Conservation (phyloP, 1,140 invertebrate species). For the Meloidogyne hapla region DNA sequence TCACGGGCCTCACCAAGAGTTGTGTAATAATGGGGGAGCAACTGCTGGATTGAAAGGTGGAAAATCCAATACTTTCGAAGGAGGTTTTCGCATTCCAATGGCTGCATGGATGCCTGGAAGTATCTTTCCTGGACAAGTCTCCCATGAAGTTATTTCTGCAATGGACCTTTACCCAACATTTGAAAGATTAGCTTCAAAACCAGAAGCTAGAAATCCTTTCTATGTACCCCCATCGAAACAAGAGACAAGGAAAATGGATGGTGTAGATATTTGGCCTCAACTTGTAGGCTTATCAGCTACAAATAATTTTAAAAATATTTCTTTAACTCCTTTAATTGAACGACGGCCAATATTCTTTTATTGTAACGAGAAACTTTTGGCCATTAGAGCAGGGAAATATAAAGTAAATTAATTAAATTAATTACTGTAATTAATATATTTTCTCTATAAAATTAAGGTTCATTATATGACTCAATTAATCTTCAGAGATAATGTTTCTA, state of each 20-base stretch:
- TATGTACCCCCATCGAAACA: not conserved
- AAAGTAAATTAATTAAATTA: constrained; percentile 37
- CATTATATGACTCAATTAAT: constrained; percentile 62
- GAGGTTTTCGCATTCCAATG: constrained; percentile 62
- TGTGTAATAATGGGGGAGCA: constrained; percentile 61
- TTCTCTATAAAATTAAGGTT: not conserved
- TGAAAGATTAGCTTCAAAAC: constrained; percentile 32
- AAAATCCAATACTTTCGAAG: constrained; percentile 62
- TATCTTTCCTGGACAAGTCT: constrained; percentile 47
- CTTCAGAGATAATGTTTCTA: constrained; percentile 55
- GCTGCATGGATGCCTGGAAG: constrained; percentile 63
- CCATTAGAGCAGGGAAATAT: constrained; percentile 56
- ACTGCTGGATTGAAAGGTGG: constrained; percentile 62
- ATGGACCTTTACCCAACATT: constrained; percentile 52
- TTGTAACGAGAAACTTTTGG: constrained; percentile 61
- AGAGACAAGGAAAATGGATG: constrained; percentile 15
- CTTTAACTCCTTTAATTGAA: constrained; percentile 25
- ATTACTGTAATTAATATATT: too few species aligned
- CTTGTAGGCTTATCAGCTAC: constrained; percentile 10
- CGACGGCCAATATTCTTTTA: constrained; percentile 61
- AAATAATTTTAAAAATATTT: not conserved
- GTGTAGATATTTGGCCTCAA: constrained; percentile 25
- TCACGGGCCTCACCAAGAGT: constrained; percentile 62
- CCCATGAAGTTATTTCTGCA: constrained; percentile 56
- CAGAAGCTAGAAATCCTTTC: not conserved